Base-by-base conservation (phyloP, 1,140 invertebrate species). In the Apis cerana region DNA sequence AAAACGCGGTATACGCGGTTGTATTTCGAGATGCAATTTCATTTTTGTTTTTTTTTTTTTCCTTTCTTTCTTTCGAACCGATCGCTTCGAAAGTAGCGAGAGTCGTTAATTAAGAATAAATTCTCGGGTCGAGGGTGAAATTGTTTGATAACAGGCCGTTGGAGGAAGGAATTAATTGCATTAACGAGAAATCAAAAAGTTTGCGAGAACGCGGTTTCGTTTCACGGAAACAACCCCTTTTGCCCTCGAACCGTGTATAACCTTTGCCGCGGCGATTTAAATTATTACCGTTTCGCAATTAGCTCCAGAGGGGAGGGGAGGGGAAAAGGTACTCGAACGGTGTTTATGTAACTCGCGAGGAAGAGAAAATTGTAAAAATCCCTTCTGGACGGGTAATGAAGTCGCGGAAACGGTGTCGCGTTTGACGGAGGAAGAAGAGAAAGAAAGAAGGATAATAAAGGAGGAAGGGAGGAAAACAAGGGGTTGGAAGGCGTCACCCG, bases 281-380 rank as follows among this genome's bases (percentile, higher is more conserved):
- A 87, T 87, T 86, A 87, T 80, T 72, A 74, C 62, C 85, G 74
- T 58, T 58, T 86, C 43, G 85, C 82, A 77, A 87, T 87, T 87
- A 87, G 72, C 72, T 74, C 11, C 43, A 15, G 27, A 27, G 27
- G 27, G 27, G 1, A 1, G 27, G 1, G 33, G 43, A 33, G 9
- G 27, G 56, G 23, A 77, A 48, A 54, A 43, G 56, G 10, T 52
- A 48, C 75, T 80, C 70, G 17, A 17, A 21, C 43, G 13, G 13
- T 58, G 33, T 43, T 43, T 43, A 43, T 43, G 68, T 27, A 13
- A 72, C 13, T 8, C 19, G 43, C 2, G 12, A 52, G 54, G 50
- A 48, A 9, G 69, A 50, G 33, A 21, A 56, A 83, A 80, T 80
- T 56, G 54, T 23, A 56, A 70, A 82, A 76, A n/a, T 27, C 84